phyloP scores from a whole-genome alignment of 2,113 vertebrate genomes.

The Phocoena phocoena region DNA sequence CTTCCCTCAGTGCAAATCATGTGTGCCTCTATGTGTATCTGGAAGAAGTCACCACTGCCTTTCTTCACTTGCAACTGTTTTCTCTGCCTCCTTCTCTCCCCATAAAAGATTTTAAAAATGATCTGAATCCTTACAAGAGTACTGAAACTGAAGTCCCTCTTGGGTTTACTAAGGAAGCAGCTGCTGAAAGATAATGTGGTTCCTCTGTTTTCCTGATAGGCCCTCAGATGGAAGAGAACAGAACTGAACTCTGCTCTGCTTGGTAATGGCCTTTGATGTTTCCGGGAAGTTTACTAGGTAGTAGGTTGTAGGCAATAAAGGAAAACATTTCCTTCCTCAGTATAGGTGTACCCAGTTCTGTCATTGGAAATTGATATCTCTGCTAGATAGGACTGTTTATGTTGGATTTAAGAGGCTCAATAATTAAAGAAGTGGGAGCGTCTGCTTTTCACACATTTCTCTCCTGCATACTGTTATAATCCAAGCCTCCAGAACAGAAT shows the following conservation, averaged over 20 bases:
- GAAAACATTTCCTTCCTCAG: not conserved
- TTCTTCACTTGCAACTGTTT: not conserved
- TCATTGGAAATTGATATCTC: not conserved
- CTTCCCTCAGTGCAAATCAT: not conserved
- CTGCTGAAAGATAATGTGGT: not conserved
- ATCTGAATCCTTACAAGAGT: not conserved
- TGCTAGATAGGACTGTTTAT: not conserved
- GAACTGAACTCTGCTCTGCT: not conserved
- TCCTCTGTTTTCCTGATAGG: not conserved
- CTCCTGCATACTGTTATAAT: not conserved
- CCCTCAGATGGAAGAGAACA: not conserved
- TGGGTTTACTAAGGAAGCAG: not conserved
- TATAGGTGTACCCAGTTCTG: not conserved
- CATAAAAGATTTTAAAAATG: not conserved
- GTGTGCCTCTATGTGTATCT: not conserved
- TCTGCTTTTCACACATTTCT: not conserved
- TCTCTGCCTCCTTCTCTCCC: not conserved
- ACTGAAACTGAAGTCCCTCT: not conserved
- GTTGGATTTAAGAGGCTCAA: not conserved
- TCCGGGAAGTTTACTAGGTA: not conserved
- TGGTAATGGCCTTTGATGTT: not conserved
- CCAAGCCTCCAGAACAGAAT: not conserved
- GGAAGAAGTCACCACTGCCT: not conserved
- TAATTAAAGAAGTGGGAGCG: not conserved
- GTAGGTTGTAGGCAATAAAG: not conserved